phyloP scores from a whole-genome alignment of 1,140 invertebrate genomes.

The Diabrotica virgifera region DNA sequence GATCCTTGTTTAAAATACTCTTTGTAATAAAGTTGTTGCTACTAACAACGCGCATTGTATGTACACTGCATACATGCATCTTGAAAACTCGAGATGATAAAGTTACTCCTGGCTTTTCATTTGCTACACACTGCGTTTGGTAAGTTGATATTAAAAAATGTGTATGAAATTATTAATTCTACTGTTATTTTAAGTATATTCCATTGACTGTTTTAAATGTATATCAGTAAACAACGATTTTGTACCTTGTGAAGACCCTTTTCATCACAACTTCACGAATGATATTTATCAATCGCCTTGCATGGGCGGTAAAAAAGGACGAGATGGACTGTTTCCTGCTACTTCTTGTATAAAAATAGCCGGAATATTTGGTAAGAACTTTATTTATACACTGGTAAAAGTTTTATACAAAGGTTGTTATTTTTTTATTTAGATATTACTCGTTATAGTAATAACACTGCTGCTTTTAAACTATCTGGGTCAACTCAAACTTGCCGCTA shows the following conservation, averaged over 20 bases:
- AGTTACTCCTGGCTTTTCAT: neutral
- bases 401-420: too few species aligned
- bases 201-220: constrained; percentile 95
- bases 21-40: neutral
- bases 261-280: constrained; percentile 88
- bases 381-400: too few species aligned
- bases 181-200: constrained; percentile 25
- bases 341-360: constrained; percentile 95
- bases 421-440: too few species aligned
- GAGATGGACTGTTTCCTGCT: constrained; percentile 92
- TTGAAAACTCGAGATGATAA: neutral
- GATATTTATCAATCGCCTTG: constrained; percentile 86
- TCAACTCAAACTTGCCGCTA: too few species aligned
- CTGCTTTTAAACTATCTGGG: too few species aligned
- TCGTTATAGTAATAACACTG: too few species aligned
- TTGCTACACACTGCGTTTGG: neutral
- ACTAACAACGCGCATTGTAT: neutral
- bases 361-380: constrained; percentile 71
- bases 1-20: constrained; percentile 7
- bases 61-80: neutral
- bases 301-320: constrained; percentile 85
- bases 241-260: constrained; percentile 90
- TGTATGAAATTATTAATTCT: neutral
- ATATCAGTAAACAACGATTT: constrained; percentile 87
- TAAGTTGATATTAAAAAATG: neutral